phyloP scores from a whole-genome alignment of 1,140 invertebrate species.

The Aphaenogaster floridana region DNA sequence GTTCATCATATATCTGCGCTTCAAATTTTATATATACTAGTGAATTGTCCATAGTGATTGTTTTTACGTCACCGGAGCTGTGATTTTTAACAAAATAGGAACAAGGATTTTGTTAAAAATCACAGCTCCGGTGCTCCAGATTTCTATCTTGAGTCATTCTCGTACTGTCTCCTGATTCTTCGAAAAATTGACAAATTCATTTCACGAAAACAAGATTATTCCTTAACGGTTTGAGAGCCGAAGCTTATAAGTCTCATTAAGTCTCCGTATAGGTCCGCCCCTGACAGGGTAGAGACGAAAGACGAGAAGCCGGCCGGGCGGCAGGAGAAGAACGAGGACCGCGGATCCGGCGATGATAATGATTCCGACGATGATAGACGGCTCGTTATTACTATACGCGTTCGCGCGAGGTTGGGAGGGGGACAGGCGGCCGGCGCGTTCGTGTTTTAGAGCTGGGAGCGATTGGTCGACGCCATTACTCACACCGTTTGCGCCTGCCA shows the following conservation, averaged over 20 bases:
- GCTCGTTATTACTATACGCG: slow-evolving; percentile 62
- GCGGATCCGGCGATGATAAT: slow-evolving; percentile 79
- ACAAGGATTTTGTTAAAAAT: neutral
- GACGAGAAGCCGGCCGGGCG: slow-evolving; percentile 11
- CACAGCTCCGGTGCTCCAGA: neutral
- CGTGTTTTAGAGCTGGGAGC: slow-evolving; percentile 79
- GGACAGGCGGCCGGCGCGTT: slow-evolving; percentile 69
- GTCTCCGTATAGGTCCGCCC: slow-evolving; percentile 17
- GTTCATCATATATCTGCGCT: too few species aligned
- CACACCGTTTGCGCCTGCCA: slow-evolving; percentile 83
- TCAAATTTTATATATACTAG: neutral
- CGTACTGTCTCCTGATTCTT: neutral
- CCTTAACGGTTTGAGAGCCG: slow-evolving; percentile 9
- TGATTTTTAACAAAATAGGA: neutral
- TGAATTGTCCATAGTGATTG: neutral
- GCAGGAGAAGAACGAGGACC: slow-evolving; percentile 64
- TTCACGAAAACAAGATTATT: slow-evolving; percentile 24
- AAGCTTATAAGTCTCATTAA: slow-evolving; percentile 41
- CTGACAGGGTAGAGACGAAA: slow-evolving; percentile 47
- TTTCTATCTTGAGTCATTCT: neutral
- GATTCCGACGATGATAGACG: slow-evolving; percentile 81
- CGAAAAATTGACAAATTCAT: neutral
- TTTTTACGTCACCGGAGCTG: neutral
- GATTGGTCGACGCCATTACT: slow-evolving; percentile 82
- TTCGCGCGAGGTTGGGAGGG: slow-evolving; percentile 15